Conservation (phyloP, 2,888 invertebrate species). For the Cremastinae sp. region DNA sequence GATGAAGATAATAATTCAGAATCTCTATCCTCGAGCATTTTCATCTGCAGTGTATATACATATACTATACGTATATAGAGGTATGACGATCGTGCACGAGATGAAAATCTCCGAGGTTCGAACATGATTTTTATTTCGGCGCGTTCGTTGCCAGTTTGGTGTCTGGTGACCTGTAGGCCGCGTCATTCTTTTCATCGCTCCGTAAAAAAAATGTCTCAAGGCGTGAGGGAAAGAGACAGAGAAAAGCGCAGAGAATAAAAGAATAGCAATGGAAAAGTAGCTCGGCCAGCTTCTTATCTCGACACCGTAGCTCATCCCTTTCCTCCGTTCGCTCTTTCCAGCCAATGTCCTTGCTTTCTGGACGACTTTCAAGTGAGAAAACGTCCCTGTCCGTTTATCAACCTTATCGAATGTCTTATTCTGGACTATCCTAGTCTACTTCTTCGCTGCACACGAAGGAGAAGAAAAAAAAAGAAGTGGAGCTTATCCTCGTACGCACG, state of each 20-base stretch:
- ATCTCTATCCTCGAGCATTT: slow-evolving; percentile 13
- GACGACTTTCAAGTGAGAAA: slow-evolving; percentile 60
- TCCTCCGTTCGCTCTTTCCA: neutral
- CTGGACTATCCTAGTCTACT: neutral
- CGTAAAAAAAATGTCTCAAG: slow-evolving; percentile 49
- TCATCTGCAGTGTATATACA: too few species aligned
- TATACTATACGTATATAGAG: too few species aligned
- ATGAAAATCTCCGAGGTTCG: slow-evolving; percentile 10
- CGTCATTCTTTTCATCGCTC: slow-evolving; percentile 58
- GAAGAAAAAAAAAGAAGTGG: slow-evolving; percentile 1
- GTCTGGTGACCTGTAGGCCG: slow-evolving; percentile 41
- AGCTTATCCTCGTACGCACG: neutral
- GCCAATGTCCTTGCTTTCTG: slow-evolving; percentile 28
- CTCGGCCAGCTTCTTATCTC: slow-evolving; percentile 56
- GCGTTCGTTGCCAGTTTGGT: slow-evolving; percentile 1
- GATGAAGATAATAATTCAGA: slow-evolving; percentile 39
- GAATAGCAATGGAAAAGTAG: slow-evolving; percentile 9
- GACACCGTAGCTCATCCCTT: slow-evolving; percentile 43
- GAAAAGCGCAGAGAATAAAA: too few species aligned
- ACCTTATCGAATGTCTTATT: slow-evolving; percentile 52
- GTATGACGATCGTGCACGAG: slow-evolving; percentile 25
- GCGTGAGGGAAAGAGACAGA: slow-evolving; percentile 27
- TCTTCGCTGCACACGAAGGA: slow-evolving; percentile 14
- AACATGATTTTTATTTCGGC: neutral
- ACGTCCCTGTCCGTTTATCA: slow-evolving; percentile 65